These are phyloP conservation scores for Chymomyza procnemis DNA, from an alignment of 2,888 invertebrate species.

Conservation along the genomic window DNA sequence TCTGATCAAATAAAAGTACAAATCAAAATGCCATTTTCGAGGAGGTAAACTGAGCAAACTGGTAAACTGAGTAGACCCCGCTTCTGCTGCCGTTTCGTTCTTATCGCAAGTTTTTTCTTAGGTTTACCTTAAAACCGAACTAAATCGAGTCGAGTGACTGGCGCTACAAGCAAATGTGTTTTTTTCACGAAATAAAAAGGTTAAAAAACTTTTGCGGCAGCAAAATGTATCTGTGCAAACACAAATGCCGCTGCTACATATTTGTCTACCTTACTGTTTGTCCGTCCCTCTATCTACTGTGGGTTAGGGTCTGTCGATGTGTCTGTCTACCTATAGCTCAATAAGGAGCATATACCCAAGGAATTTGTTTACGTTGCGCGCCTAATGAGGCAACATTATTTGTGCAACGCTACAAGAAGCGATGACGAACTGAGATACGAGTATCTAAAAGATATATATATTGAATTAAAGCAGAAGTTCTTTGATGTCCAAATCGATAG, in stretches of 20 bases:
- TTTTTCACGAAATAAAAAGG: slow-evolving; percentile 34
- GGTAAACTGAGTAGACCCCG: too few relatives aligned
- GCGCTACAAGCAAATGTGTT: slow-evolving; percentile 44
- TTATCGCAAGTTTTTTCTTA: slow-evolving; percentile 43
- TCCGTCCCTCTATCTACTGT: not conserved
- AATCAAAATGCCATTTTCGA: slow-evolving; percentile 76
- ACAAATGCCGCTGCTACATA: slow-evolving; percentile 35
- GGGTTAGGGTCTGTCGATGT: slow-evolving; percentile 15
- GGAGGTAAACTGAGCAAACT: slow-evolving; percentile 46
- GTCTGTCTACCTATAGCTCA: slow-evolving; percentile 32
- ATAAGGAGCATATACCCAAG: slow-evolving; percentile 18
- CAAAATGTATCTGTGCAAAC: slow-evolving; percentile 64
- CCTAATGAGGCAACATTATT: slow-evolving; percentile 62
- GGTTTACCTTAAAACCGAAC: slow-evolving; percentile 47
- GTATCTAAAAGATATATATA: slow-evolving; percentile 19
- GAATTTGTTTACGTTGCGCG: slow-evolving; percentile 66
- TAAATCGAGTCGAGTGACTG: slow-evolving; percentile 19
- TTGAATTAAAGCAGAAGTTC: slow-evolving; percentile 1
- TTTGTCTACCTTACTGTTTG: slow-evolving; percentile 21
- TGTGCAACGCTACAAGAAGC: slow-evolving; percentile 48
- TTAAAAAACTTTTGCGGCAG: slow-evolving; percentile 65
- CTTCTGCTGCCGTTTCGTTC: slow-evolving; percentile 20
- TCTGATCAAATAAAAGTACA: slow-evolving; percentile 68
- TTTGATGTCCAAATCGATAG: not conserved
- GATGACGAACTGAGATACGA: slow-evolving; percentile 24